Evolutionary conservation across 1,140 invertebrate genomes (phyloP).

Genomic region (Octopus bimaculoides): DNA sequence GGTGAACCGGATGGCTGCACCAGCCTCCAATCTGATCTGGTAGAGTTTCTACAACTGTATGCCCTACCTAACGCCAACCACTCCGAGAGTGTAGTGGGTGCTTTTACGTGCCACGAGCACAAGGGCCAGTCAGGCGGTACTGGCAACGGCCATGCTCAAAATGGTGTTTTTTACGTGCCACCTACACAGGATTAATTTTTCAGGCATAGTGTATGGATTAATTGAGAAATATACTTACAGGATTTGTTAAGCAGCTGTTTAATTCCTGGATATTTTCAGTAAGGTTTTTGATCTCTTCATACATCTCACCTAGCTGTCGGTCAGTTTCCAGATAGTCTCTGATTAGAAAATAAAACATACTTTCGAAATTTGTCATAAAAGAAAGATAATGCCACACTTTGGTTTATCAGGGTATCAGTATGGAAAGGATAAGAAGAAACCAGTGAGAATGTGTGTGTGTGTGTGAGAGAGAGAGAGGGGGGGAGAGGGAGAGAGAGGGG

Average conservation of each 20-base stretch:
- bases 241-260: background rate
- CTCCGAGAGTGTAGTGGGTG: too few relatives aligned
- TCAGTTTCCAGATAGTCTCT: background rate
- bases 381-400: background rate
- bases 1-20: too few relatives aligned
- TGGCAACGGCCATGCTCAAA: too few relatives aligned
- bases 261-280: slow-evolving; percentile 2
- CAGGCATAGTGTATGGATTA: too few relatives aligned
- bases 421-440: background rate
- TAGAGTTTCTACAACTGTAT: too few relatives aligned
- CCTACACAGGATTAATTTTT: too few relatives aligned
- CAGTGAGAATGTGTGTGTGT: background rate
- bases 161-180: too few relatives aligned
- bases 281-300: background rate
- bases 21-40: too few relatives aligned
- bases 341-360: background rate
- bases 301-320: background rate
- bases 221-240: background rate
- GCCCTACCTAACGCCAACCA: too few relatives aligned
- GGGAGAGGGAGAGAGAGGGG: too few relatives aligned
- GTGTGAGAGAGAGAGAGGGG: background rate
- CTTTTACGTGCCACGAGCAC: too few relatives aligned
- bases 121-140: too few relatives aligned
- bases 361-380: background rate
- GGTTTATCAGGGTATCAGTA: background rate